Base-by-base conservation (phyloP, 2,888 invertebrate species). In the Caenorhabditis sp. region DNA sequence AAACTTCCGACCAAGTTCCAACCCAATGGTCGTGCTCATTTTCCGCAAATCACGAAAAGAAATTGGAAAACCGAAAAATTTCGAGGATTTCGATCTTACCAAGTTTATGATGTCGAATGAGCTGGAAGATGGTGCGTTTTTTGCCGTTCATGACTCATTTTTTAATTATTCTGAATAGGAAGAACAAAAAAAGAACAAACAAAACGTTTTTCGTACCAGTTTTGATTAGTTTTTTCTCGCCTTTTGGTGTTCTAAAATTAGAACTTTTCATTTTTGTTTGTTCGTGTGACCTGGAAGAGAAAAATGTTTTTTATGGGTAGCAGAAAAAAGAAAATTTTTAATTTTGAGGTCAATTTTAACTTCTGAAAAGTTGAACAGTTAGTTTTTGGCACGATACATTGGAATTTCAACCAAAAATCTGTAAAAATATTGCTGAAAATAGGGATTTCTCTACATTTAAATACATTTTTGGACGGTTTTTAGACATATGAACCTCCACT, bases 11-110 rank as follows among this genome's bases (percentile, higher is more conserved):
- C 68, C 78, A 5, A 64, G 68, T 1, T 82, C 86, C 17, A 86
- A 85, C 67, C 85, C 86, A 17, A 60, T 86, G 59, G 84, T 78
- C 10, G 69, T 86, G 36, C 62, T 86, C n/a, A 75, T 87, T n/a
- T 87, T 86, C 76, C 75, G 78, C 57, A 80, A 82, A 53, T 67
- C 67, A 54, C 20, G 71, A 27, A 56, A 52, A 8, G 65, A 59
- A 12, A 57, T 77, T 21, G 63, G 59, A 23, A 10, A 60, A 7
- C 63, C 69, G 5, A 73, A 71, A 21, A 23, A 36, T 7, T 78
- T 72, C 7, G 77, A 71, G 36, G 70, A 81, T 27, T 86, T 87
- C 65, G 79, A 86, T 67, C 64, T 86, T 31, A 67, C 77, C 21
- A 63, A 76, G 21, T 86, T 87, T 65, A 86, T 86, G 84, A 56